These are phyloP conservation scores for Temnothorax longispinosus DNA, from an alignment of 1,140 invertebrate species.

Conservation along the genomic window DNA sequence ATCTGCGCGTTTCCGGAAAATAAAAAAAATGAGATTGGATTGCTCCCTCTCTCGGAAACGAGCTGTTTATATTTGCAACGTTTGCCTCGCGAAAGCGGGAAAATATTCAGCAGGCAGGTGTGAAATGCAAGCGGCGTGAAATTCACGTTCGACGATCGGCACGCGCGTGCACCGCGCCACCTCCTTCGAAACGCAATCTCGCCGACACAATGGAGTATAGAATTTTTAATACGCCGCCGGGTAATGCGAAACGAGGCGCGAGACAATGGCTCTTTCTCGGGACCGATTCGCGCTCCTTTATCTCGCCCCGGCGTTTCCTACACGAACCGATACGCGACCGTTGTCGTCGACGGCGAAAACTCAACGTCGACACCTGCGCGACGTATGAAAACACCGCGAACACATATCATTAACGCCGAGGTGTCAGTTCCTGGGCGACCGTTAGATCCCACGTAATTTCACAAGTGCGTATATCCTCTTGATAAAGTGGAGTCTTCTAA, in stretches of 20 bases:
- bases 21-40: not conserved
- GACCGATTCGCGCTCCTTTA: constrained; percentile 71
- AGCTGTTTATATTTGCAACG: constrained; percentile 23
- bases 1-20: not conserved
- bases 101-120: constrained; percentile 36
- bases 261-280: constrained; percentile 72
- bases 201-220: constrained; percentile 72
- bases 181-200: constrained; percentile 71
- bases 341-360: constrained; percentile 62
- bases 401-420: constrained; percentile 9
- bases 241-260: constrained; percentile 75
- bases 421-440: not conserved
- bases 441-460: constrained; percentile 9
- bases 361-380: constrained; percentile 20
- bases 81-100: constrained; percentile 32
- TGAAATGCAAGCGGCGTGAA: constrained; percentile 52
- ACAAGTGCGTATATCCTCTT: not conserved
- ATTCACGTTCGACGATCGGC: constrained; percentile 49
- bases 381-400: constrained; percentile 37
- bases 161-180: constrained; percentile 39
- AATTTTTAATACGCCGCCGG: constrained; percentile 72
- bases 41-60: not conserved
- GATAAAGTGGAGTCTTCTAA: not conserved
- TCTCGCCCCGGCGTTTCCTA: constrained; percentile 72
- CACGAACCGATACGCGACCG: constrained; percentile 64